Evolutionary conservation across 1,140 invertebrate genomes (phyloP), one percentile per base, ranked within the genome.

Genomic region (Paralvinella palmiformis): DNA sequence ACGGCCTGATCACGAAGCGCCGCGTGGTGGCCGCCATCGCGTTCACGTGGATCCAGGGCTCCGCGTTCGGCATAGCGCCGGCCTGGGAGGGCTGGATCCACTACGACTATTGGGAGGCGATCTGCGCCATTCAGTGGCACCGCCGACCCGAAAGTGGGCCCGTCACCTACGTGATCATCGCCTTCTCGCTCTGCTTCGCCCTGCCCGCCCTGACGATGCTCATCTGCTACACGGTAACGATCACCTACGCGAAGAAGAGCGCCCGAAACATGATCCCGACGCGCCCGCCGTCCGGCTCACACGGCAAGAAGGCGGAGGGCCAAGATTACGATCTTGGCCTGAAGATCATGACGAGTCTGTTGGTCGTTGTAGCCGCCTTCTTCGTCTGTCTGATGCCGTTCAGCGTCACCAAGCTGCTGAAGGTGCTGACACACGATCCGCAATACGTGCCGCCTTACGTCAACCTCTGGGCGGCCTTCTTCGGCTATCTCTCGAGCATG

Each of bases 361-460:
- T 80, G 10, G 70, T 79, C 2, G 73, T 81, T 3, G 74, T 79
- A 1, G 20, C 71, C 6, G 70, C 73, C 0, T 81, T 74, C 64
- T 79, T 81, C 58, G 57, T 79, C 20, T 80, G 75, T 59, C 73
- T 79, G 73, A 79, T 79, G 1, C 79, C 79, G 7, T 81, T 79
- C 68, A 78, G 77, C 66, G 71, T 79, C 1, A 80, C 78, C 17
- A 80, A 81, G 62, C 70, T 81, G 0, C 71, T 78, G 55, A 81
- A 81, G 65, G 75, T 79, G 10, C 33, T 66, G 6, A 61, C 36
- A 1, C 15, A 48, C 1, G 27, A 65, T 2, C 53, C 64, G 4
- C 33, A 59, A 17, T 35, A 69, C 17, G 58, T 81, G n/a, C 74
- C 77, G 17, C 71, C 70, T 6, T 66, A 68, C 31, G 36, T 79